Base-by-base conservation (phyloP, 2,888 invertebrate genomes). In the Cosmorhoe ocellata region DNA sequence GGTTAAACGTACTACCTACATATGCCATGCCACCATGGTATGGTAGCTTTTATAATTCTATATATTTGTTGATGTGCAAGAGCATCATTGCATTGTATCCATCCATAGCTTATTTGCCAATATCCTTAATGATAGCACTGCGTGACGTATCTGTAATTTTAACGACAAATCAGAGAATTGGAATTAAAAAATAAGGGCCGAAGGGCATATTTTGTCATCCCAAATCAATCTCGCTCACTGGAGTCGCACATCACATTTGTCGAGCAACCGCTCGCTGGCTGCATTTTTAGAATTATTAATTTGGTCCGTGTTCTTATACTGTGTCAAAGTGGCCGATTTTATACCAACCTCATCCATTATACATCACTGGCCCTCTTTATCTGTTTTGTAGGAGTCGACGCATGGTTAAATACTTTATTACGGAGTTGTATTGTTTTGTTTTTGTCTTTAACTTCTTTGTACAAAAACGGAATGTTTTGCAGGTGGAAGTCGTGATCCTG, bases 401-500 rank as follows among this genome's bases (percentile, higher is more conserved):
- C 71, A 51, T 51, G 52, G 32, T 42, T 55, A 56, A 56, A 55
- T 51, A 77, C 76, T 72, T 74, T 76, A 76, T 79, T 75, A 77
- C 75, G 68, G 66, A 63, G 67, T 66, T 66, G 63, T 65, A 68
- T 73, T 74, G 71, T 73, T 74, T 70, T 58, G 62, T 69, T 65
- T 58, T 61, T 61, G 61, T 57, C 43, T 41, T 34, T 49, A 36
- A 18, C 9, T 36, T 7, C 24, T 24, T 10, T 22, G 43, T 47
- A 8, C 24, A 37, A 49, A 46, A 32, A 34, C 12, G 12, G 5
- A 3, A 81, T 70, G 76, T 63, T 66, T 93, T 92, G 14, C 94
- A 98, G 97, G 95, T 97, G 66, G 93, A 93, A 81, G 94, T 98
- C 64, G 93, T 93, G 49, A 94, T 98, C 43, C 81, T 96, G 78